Percentiles rank a stretch among this genome's conserved stretches.
Conservation (phyloP, 2,113 vertebrate species). For the Furnarius figulus region DNA sequence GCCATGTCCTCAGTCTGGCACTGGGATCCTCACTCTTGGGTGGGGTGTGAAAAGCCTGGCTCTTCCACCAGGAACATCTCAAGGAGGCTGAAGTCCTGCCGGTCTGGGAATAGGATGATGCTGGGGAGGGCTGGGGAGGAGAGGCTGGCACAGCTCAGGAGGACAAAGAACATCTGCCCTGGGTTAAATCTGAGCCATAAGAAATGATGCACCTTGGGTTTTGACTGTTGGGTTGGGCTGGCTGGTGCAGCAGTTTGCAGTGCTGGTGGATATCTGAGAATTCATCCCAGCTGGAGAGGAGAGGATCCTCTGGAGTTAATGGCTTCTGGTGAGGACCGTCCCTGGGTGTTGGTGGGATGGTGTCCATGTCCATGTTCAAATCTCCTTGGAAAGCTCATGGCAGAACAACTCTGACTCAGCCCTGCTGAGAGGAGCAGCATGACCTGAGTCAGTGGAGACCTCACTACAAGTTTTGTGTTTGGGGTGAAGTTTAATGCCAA, state of each 20-base stretch:
- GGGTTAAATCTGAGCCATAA: not conserved
- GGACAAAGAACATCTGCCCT: not conserved
- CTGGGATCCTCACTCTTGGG: not conserved
- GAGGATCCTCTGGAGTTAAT: not conserved
- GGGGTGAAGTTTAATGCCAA: not conserved
- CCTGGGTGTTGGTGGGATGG: not conserved
- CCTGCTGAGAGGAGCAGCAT: not conserved
- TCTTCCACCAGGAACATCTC: not conserved
- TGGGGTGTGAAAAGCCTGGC: not conserved
- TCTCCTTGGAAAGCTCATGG: not conserved
- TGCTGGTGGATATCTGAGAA: not conserved
- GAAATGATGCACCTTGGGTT: not conserved
- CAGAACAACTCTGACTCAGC: not conserved
- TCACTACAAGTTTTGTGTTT: not conserved
- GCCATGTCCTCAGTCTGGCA: not conserved
- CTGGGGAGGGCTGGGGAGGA: not conserved
- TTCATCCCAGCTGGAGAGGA: not conserved
- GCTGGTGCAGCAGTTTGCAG: not conserved
- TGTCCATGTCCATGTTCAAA: accelerated
- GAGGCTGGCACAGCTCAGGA: not conserved
- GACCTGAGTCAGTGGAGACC: not conserved
- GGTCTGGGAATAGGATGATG: not conserved
- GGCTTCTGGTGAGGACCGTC: not conserved
- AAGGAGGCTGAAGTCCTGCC: not conserved
- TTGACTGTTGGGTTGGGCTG: not conserved